A percentile compares a stretch with the other conserved stretches of the same genome.
Evolutionary conservation across 2,113 vertebrate species (phyloP).

Genomic region (Eulemur macaco): DNA sequence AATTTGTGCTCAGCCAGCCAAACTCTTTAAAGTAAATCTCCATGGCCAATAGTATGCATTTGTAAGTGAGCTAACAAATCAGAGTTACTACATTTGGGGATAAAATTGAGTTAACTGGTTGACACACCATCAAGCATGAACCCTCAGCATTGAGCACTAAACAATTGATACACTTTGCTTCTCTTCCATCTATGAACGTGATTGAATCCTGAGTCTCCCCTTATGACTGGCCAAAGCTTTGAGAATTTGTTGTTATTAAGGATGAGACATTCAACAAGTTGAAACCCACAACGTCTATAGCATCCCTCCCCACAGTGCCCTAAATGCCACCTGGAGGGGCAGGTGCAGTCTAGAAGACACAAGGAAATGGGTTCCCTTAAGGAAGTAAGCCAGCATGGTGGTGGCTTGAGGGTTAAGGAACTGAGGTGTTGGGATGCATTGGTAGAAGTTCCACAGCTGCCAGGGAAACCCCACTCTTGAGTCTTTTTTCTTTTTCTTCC

Average conservation of each 20-base stretch:
- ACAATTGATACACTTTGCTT: not conserved
- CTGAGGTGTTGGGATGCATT: not conserved
- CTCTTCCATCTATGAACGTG: not conserved
- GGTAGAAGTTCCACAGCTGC: not conserved
- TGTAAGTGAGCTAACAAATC: not conserved
- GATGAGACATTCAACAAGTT: not conserved
- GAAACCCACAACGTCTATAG: not conserved
- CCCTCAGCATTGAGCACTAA: not conserved
- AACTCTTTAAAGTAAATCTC: not conserved
- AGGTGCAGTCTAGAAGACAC: not conserved
- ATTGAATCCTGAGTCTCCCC: not conserved
- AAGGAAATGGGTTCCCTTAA: not conserved
- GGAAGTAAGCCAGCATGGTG: not conserved
- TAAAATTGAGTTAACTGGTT: not conserved
- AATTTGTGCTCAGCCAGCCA: not conserved
- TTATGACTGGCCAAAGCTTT: not conserved
- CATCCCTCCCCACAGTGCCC: not conserved
- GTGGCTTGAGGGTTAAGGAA: conserved; percentile 15
- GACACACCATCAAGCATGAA: not conserved
- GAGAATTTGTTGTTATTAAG: not conserved
- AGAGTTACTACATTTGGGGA: not conserved
- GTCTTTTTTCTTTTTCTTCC: not conserved
- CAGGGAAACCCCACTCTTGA: not conserved
- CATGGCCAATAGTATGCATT: not conserved
- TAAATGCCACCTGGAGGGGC: not conserved